phyloP scores from a whole-genome alignment of 2,797 vertebrate genomes.

The Champsocephalus gunnari region DNA sequence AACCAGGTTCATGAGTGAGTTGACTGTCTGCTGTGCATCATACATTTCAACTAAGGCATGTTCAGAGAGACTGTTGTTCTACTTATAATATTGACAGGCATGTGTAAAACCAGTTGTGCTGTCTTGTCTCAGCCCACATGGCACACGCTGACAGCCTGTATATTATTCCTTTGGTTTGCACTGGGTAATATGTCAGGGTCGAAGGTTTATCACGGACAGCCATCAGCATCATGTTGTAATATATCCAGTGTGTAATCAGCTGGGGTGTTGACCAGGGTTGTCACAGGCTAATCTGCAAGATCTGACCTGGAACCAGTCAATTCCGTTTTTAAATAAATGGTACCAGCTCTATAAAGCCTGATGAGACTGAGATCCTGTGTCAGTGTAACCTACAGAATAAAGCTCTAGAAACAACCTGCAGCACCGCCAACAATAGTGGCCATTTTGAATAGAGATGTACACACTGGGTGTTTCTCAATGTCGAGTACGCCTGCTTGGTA shows the following conservation, averaged over 20 bases:
- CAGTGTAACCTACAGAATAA: background rate
- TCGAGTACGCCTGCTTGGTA: no score
- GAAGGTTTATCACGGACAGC: conserved; percentile 15
- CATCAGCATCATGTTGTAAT: conserved; percentile 28
- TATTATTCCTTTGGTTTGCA: conserved; percentile 8
- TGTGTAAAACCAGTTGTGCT: conserved; percentile 24
- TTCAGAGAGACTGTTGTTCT: conserved; percentile 20
- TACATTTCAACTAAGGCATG: conserved; percentile 2
- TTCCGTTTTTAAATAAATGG: conserved; percentile 5
- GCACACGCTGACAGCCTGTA: background rate
- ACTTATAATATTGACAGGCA: background rate
- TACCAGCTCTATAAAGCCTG: conserved; percentile 15
- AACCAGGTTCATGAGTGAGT: conserved; percentile 8
- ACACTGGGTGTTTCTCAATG: background rate
- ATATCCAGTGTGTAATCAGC: conserved; percentile 10
- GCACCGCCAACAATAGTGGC: background rate
- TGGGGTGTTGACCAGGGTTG: background rate
- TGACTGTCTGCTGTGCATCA: conserved; percentile 11
- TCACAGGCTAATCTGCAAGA: conserved; percentile 4
- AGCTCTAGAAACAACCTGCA: background rate
- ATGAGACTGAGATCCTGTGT: conserved; percentile 1
- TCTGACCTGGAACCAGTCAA: conserved; percentile 11
- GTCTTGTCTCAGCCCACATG: background rate
- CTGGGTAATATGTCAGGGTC: conserved; percentile 11
- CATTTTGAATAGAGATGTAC: conserved; percentile 13